Conservation (phyloP, 2,888 invertebrate genomes). For the Ephialtes manifestator region DNA sequence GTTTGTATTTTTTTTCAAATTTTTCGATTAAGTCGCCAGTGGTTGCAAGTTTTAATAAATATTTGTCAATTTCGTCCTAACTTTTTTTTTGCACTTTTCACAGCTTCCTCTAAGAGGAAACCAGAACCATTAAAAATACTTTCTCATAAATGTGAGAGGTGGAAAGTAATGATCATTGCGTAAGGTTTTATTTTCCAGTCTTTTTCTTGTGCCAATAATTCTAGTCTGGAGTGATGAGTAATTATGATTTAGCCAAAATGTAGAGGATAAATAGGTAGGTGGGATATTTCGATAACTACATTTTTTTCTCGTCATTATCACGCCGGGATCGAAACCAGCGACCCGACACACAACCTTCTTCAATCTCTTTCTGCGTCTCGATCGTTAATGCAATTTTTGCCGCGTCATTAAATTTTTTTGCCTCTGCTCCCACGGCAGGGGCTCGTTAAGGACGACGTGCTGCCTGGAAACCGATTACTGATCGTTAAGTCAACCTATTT, state of each 20-base stretch:
- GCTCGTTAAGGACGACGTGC: constrained; percentile 70
- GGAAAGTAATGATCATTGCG: too few species aligned
- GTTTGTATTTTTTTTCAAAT: too few species aligned
- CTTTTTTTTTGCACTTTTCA: neutral
- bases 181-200: neutral
- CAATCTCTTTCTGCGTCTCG: constrained; percentile 45
- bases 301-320: constrained; percentile 57
- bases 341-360: constrained; percentile 30
- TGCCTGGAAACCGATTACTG: constrained; percentile 73
- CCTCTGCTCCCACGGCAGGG: constrained; percentile 43
- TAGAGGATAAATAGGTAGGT: neutral
- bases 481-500: constrained; percentile 75
- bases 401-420: constrained; percentile 74
- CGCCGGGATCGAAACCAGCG: constrained; percentile 46
- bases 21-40: too few species aligned
- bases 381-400: constrained; percentile 75
- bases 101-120: neutral
- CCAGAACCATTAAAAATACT: too few species aligned
- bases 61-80: neutral
- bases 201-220: neutral
- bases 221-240: neutral
- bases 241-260: neutral
- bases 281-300: constrained; percentile 51
- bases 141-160: too few species aligned
- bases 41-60: too few species aligned